phyloP scores from a whole-genome alignment of 1,140 invertebrate species.

The Lysiphlebus fabarum region DNA sequence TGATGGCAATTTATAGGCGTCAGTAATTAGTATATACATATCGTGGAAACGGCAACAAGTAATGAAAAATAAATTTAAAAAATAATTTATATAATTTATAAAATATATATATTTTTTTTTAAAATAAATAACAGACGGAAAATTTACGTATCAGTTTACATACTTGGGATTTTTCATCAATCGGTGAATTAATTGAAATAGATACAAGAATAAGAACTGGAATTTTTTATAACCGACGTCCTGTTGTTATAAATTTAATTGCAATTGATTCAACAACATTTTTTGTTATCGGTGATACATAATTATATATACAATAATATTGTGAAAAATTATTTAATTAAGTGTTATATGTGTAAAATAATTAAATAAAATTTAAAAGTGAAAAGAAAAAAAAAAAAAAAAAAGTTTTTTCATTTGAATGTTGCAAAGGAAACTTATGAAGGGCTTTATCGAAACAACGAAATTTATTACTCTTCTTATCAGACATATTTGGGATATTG shows the following conservation, averaged over 20 bases:
- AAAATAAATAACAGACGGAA: not conserved
- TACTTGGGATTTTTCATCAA: not conserved
- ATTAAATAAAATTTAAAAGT: not conserved
- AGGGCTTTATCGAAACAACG: slow-evolving; percentile 36
- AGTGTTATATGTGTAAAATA: not conserved
- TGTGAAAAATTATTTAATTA: not conserved
- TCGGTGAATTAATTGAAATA: not conserved
- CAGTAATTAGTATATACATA: slow-evolving; percentile 33
- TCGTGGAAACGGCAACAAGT: not conserved
- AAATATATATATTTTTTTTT: not conserved
- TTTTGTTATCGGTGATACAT: slow-evolving; percentile 21
- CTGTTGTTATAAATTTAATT: slow-evolving; percentile 4
- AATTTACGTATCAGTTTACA: not conserved
- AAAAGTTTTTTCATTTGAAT: not conserved
- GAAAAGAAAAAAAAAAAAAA: not conserved
- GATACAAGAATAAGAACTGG: not conserved
- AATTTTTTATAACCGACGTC: not conserved
- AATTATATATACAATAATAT: no score
- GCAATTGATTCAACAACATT: slow-evolving; percentile 17
- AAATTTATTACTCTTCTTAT: slow-evolving; percentile 38
- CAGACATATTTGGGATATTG: slow-evolving; percentile 47
- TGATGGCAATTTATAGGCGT: slow-evolving; percentile 27
- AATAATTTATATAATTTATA: not conserved
- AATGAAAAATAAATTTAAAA: not conserved
- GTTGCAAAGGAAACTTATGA: slow-evolving; percentile 41